Percentiles rank a stretch among this genome's conserved stretches.
Evolutionary conservation across 2,888 invertebrate genomes (phyloP).

Genomic region (Chironomus riparius): DNA sequence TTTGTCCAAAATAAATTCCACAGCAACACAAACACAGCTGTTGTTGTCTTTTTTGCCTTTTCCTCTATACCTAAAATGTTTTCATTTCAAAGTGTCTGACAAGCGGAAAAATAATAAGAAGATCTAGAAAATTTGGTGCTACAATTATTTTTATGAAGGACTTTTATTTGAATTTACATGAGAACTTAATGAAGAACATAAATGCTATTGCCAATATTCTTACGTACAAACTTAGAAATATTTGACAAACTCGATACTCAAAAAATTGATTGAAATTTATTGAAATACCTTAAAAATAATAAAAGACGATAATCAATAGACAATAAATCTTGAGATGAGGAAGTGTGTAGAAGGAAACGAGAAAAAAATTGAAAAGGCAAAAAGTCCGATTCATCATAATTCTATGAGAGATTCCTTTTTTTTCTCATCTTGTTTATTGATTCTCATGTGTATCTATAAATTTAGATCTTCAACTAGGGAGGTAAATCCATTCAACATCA

Average conservation of each 20-base stretch:
- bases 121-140: no score
- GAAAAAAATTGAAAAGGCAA: background rate
- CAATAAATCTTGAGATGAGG: no score
- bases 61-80: no score
- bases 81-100: no score
- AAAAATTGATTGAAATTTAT: background rate
- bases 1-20: background rate
- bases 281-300: background rate
- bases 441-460: background rate
- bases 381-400: background rate
- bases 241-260: no score
- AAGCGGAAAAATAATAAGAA: no score
- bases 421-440: background rate
- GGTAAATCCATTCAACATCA: constrained; percentile 2
- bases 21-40: background rate
- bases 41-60: background rate
- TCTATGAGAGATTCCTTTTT: background rate
- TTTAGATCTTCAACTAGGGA: background rate
- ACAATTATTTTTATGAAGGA: no score
- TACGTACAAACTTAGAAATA: no score
- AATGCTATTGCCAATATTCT: no score
- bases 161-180: no score
- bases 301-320: no score
- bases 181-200: no score
- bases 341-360: background rate